These are phyloP conservation scores for Rhorus exstirpatorius DNA, from an alignment of 2,888 invertebrate genomes.

Conservation along the genomic window DNA sequence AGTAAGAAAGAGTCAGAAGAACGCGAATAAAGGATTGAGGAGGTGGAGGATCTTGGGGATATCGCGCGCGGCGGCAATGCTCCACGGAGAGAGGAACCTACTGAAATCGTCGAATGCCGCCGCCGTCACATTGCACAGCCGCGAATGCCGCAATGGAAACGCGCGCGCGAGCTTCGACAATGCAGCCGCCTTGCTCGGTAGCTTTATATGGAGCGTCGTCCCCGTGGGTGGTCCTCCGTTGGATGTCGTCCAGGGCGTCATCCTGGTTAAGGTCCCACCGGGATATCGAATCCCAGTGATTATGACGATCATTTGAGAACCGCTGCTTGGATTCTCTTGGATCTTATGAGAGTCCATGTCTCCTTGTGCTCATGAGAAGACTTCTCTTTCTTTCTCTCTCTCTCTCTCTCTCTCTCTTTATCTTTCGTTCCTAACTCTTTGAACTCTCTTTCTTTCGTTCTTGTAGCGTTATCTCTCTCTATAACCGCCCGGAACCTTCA, in stretches of 20 bases:
- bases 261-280: slow-evolving; percentile 70
- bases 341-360: slow-evolving; percentile 51
- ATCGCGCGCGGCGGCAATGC: slow-evolving; percentile 65
- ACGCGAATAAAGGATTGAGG: slow-evolving; percentile 59
- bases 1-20: slow-evolving; percentile 72
- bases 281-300: slow-evolving; percentile 30
- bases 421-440: slow-evolving; percentile 48
- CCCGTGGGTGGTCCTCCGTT: slow-evolving; percentile 84
- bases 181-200: slow-evolving; percentile 77
- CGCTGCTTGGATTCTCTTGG: slow-evolving; percentile 64
- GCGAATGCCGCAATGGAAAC: slow-evolving; percentile 75
- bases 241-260: slow-evolving; percentile 80
- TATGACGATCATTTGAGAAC: slow-evolving; percentile 68
- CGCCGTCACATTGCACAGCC: slow-evolving; percentile 51
- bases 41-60: slow-evolving; percentile 64
- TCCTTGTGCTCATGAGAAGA: slow-evolving; percentile 26
- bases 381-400: too few relatives aligned
- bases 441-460: slow-evolving; percentile 45
- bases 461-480: slow-evolving; percentile 29
- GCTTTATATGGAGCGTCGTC: slow-evolving; percentile 85
- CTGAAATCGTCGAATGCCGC: slow-evolving; percentile 75
- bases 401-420: slow-evolving; percentile 52
- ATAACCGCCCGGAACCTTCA: slow-evolving; percentile 42
- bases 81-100: slow-evolving; percentile 70
- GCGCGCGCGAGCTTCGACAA: slow-evolving; percentile 76